Percentiles rank a stretch among this genome's conserved stretches.
Conservation (phyloP, 2,113 vertebrate genomes). For the Miniopterus natalensis region DNA sequence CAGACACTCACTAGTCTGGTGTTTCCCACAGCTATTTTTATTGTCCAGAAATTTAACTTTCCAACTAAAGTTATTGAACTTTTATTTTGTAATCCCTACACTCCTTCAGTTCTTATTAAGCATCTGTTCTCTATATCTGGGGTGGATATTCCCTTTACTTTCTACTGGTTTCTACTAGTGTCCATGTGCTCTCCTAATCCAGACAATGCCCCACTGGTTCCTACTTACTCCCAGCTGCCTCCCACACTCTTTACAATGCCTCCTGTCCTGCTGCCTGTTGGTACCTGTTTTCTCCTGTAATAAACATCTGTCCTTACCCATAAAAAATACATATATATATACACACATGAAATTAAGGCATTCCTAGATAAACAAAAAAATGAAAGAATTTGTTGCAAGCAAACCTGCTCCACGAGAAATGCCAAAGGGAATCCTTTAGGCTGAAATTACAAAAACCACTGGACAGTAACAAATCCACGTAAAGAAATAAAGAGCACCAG, state of each 20-base stretch:
- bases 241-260: fast-evolving
- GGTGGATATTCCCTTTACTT: background rate
- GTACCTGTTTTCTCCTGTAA: background rate
- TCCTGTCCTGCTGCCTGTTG: background rate
- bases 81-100: background rate
- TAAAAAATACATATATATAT: background rate
- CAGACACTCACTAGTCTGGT: background rate
- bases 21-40: background rate
- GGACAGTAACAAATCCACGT: too few species aligned
- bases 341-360: too few species aligned
- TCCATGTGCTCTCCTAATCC: background rate
- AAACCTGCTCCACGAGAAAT: too few species aligned
- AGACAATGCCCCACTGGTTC: fast-evolving
- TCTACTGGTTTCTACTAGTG: background rate
- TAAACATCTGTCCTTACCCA: background rate
- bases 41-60: background rate
- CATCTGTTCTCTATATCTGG: background rate
- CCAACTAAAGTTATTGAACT: background rate
- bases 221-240: background rate
- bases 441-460: too few species aligned
- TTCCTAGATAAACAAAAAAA: too few species aligned
- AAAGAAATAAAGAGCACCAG: too few species aligned
- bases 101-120: background rate
- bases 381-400: too few species aligned
- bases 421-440: too few species aligned